Base-by-base conservation (phyloP, 1,140 invertebrate genomes). In the Trichonephila clavata region DNA sequence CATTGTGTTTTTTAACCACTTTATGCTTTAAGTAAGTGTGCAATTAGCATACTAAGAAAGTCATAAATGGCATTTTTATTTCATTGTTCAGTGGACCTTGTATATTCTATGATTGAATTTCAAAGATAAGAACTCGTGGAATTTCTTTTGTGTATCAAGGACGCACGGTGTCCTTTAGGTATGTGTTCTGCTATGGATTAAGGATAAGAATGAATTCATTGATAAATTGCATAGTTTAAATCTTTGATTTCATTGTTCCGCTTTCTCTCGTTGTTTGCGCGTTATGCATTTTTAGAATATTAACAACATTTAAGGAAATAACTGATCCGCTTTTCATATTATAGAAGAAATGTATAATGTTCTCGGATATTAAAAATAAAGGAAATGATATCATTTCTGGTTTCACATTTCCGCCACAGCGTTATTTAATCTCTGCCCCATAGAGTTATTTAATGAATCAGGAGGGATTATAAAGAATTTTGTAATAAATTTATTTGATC, bases 81-180 rank as follows among this genome's bases (percentile, higher is more conserved):
- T 27, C 27, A 77, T 77, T 77, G 68, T 77, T 77, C 68, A 77
- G 27, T 32, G 16, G 68, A 77, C 68, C 68, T 77, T 77, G 68
- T 16, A 32, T 32, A 21, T 32, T 32, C 16, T 77, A 6, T 77
- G 27, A 27, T 16, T 71, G 24, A 24, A 77, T 77, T 77, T 77
- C 24, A 77, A 77, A 77, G 68, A 77, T 77, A 77, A 77, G 32
- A 61, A 61, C 20, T 61, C 60, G 5, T 4, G 7, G 60, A 61
- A 61, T 61, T 16, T 61, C 60, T 61, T 61, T 61, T 27, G 24
- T 77, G 16, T 77, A 77, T 77, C 68, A 77, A 77, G 68, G 68
- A 27, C 68, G 4, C 5, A 39, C 20, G 18, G 7, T 71, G 14
- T 27, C 21, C 21, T 27, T 24, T 6, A 32, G 18, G n/a, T 68